phyloP scores from a whole-genome alignment of 1,140 invertebrate species.

The Drosophila virilis region DNA sequence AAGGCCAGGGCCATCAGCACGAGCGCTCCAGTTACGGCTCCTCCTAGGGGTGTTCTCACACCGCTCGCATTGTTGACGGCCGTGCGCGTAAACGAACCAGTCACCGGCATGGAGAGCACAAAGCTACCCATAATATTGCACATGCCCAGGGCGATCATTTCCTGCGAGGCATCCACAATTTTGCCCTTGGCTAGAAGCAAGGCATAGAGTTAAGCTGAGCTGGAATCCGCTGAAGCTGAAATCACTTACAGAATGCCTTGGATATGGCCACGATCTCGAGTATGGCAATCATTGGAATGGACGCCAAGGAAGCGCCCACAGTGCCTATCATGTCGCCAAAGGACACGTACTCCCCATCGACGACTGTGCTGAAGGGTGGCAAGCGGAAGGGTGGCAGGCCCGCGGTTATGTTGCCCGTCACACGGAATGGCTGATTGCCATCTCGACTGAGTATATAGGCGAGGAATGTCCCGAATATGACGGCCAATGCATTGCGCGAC shows the following conservation, averaged over 20 bases:
- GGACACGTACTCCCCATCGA: constrained; percentile 82
- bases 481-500: constrained; percentile 91
- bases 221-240: not conserved
- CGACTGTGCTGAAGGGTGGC: constrained; percentile 88
- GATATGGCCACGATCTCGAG: constrained; percentile 93
- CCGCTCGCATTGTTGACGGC: constrained; percentile 97
- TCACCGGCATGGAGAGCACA: constrained; percentile 93
- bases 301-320: constrained; percentile 88
- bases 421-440: constrained; percentile 86
- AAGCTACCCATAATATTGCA: constrained; percentile 95
- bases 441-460: constrained; percentile 87
- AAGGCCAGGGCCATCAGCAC: constrained; percentile 89
- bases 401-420: constrained; percentile 87
- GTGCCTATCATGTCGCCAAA: constrained; percentile 88
- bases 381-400: constrained; percentile 87
- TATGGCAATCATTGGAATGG: constrained; percentile 91
- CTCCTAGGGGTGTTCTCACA: constrained; percentile 93
- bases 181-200: constrained; percentile 89
- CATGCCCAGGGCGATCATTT: constrained; percentile 92
- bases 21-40: constrained; percentile 89
- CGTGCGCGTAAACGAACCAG: constrained; percentile 95
- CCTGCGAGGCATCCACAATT: constrained; percentile 92
- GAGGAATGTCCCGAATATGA: constrained; percentile 89
- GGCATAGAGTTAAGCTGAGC: not conserved
- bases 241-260: constrained; percentile 91